Conservation (phyloP, 2,888 invertebrate species). For the Alentia gelatinosa region DNA sequence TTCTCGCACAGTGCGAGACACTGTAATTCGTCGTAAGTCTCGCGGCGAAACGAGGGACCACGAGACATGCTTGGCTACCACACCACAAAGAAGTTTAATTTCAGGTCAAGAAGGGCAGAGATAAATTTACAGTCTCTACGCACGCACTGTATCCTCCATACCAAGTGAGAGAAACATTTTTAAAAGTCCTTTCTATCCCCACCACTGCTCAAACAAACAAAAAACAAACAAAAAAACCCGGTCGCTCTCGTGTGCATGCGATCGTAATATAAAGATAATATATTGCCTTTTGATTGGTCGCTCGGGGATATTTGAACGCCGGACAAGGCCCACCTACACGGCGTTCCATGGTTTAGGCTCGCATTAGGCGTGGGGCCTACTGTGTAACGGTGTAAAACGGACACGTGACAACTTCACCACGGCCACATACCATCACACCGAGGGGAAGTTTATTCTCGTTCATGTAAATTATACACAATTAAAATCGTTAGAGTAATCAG, state of each 20-base stretch:
- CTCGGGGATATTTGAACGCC: neutral
- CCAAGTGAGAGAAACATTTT: neutral
- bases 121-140: neutral
- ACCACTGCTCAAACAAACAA: too few species aligned
- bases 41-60: neutral
- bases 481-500: neutral
- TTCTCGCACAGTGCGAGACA: neutral
- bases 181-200: too few species aligned
- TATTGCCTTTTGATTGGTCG: neutral
- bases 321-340: too few species aligned
- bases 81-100: neutral
- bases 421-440: neutral
- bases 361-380: too few species aligned
- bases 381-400: too few species aligned
- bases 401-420: too few species aligned
- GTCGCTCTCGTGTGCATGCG: neutral
- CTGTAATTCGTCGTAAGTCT: too few species aligned
- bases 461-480: neutral
- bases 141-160: neutral
- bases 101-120: neutral
- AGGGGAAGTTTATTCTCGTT: neutral
- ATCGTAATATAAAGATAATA: constrained; percentile 5
- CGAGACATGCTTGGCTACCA: neutral
- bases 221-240: neutral
- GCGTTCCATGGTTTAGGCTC: too few species aligned